Evolutionary conservation across 2,797 vertebrate species (phyloP).

Genomic region (Sphenodon punctatus): DNA sequence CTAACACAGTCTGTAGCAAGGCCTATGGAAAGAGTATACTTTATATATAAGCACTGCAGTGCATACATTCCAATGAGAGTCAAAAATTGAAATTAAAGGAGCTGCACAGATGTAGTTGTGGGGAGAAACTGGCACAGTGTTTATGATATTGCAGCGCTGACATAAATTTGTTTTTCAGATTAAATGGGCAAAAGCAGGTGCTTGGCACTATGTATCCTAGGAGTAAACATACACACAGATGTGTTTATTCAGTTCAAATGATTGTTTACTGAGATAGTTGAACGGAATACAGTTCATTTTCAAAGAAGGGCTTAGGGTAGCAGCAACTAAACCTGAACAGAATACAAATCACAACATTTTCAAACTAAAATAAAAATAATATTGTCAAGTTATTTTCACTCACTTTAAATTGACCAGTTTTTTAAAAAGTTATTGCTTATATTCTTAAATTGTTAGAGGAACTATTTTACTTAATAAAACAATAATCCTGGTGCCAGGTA

Average conservation of each 20-base stretch:
- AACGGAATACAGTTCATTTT: neutral
- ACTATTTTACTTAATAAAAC: too few relatives aligned
- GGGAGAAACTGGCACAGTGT: neutral
- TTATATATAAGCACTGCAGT: neutral
- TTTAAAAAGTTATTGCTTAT: too few relatives aligned
- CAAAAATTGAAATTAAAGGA: neutral
- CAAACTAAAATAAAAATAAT: neutral
- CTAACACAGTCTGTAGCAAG: conserved; percentile 16
- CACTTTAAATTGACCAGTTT: too few relatives aligned
- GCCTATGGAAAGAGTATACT: neutral
- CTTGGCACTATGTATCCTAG: neutral
- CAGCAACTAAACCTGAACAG: too few relatives aligned
- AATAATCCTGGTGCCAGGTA: too few relatives aligned
- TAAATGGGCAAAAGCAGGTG: conserved; percentile 6
- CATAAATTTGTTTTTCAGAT: neutral
- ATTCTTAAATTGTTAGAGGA: too few relatives aligned
- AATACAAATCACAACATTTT: too few relatives aligned
- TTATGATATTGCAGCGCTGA: neutral
- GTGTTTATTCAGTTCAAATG: neutral
- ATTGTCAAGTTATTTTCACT: too few relatives aligned
- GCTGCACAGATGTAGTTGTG: neutral
- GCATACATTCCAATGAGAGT: neutral
- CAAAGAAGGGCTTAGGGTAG: neutral
- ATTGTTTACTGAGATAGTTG: neutral
- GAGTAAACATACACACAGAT: neutral